Evolutionary conservation across 2,797 vertebrate species (phyloP).

Genomic region (Sebastiscus tertius): DNA sequence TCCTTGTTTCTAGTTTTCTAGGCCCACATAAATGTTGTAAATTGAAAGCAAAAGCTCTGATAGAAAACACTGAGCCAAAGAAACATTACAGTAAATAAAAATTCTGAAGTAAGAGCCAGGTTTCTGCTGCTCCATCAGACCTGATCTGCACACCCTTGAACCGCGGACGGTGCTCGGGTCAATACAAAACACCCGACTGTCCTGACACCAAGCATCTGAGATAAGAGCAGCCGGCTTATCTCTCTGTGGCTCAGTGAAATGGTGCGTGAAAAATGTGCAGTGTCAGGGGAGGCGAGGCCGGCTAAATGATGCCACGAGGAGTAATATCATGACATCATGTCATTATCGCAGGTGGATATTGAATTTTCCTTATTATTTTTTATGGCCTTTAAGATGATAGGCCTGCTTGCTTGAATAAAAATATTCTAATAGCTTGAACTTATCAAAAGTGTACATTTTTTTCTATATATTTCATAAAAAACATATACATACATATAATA

Average conservation of each 20-base stretch:
- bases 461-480: neutral
- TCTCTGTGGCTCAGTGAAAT: conserved; percentile 67
- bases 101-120: neutral
- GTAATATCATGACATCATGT: conserved; percentile 66
- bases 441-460: neutral
- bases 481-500: neutral
- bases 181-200: conserved; percentile 47
- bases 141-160: conserved; percentile 52
- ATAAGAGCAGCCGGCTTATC: conserved; percentile 73
- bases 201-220: conserved; percentile 60
- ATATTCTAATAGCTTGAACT: neutral
- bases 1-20: neutral
- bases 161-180: conserved; percentile 26
- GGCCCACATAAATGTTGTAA: neutral
- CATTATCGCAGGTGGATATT: conserved; percentile 65
- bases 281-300: conserved; percentile 65
- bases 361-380: conserved; percentile 59
- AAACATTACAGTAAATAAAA: neutral
- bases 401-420: neutral
- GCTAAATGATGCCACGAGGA: conserved; percentile 67
- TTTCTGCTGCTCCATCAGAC: conserved; percentile 10
- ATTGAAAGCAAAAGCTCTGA: neutral
- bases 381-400: conserved; percentile 39
- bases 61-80: neutral
- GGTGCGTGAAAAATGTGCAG: conserved; percentile 73